Base-by-base conservation (phyloP, 2,797 vertebrate species). In the Diglossa cyanea region DNA sequence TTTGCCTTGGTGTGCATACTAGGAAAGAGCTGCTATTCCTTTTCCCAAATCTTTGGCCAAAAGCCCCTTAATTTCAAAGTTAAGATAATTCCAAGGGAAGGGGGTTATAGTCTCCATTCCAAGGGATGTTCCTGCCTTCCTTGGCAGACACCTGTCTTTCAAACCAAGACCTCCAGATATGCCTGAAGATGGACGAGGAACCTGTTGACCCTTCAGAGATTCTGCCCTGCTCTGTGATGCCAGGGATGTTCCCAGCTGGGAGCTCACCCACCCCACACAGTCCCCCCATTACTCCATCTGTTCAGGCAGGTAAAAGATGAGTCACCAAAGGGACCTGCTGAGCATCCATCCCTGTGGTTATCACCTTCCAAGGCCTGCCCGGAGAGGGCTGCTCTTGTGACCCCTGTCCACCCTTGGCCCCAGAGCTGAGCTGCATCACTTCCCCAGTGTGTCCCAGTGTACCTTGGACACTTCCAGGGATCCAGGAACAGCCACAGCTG, bases 291-390 rank as follows among this genome's bases (percentile, higher is more conserved):
- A 17, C 26, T 54, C 30, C 10, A 30, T 61, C 20, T 10, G 9
- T 65, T 81, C 31, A 28, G 75, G 61, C 4, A 28, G 28, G 24
- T n/a, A 40, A 42, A 81, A 31, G 8, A 3, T 28, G 4, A 39
- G 21, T 65, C 62, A 54, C 13, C 7, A 24, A 11, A 61, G 26
- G 25, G 20, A 63, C 25, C 11, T 50, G 44, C 31, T 77, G 37
- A 71, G 40, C 50, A 40, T 33, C 21, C 47, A 18, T 25, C 15
- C 19, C 53, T 2, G 2, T 0, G 1, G 17, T 17, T 45, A 25
- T 31, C 19, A 13, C 13, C 21, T 66, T 37, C 50, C 7, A 25
- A 25, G 39, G 16, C 6, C 72, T 79, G 60, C 25, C 16, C 7
- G 8, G n/a, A 70, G 17, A 35, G 31, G 31, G 17, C 31, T 81